Percentiles rank a stretch among this genome's conserved stretches.
Conservation (phyloP, 1,140 invertebrate genomes). For the Steinernema khuongi region DNA sequence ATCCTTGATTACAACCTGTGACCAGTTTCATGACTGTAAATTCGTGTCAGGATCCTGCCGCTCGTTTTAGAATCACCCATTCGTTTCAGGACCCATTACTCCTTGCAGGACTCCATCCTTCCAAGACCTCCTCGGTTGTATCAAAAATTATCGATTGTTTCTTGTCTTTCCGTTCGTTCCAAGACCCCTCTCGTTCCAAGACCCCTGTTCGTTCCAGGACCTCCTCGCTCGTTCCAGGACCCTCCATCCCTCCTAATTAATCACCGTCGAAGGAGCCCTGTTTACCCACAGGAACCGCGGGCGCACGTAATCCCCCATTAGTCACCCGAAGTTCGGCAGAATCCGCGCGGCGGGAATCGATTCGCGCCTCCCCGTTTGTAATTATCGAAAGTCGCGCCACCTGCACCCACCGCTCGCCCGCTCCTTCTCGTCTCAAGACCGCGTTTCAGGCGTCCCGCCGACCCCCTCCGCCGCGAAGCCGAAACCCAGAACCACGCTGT, state of each 20-base stretch:
- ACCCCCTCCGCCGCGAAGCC: not conserved
- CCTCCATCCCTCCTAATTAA: constrained; percentile 1
- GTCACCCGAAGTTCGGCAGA: not conserved
- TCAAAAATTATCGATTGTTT: too few species aligned
- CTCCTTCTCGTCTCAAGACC: not conserved
- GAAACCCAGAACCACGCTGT: constrained; percentile 19
- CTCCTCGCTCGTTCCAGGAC: not conserved
- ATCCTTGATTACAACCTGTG: too few species aligned
- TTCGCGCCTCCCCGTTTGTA: constrained; percentile 2
- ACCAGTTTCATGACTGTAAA: too few species aligned
- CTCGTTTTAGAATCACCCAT: too few species aligned
- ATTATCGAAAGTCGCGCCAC: not conserved
- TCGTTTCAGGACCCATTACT: too few species aligned
- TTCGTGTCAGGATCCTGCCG: too few species aligned
- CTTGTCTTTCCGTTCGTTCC: too few species aligned
- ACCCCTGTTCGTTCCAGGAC: not conserved
- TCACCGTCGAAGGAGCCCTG: too few species aligned
- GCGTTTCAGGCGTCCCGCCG: not conserved
- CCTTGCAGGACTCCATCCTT: too few species aligned
- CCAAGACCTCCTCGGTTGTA: too few species aligned
- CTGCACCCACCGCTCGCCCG: not conserved
- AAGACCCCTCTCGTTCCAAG: not conserved
- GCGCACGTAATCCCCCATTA: constrained; percentile 11
- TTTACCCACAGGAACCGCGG: not conserved
- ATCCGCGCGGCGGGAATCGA: not conserved